Conservation (phyloP, 2,113 vertebrate species). For the Daboia siamensis region DNA sequence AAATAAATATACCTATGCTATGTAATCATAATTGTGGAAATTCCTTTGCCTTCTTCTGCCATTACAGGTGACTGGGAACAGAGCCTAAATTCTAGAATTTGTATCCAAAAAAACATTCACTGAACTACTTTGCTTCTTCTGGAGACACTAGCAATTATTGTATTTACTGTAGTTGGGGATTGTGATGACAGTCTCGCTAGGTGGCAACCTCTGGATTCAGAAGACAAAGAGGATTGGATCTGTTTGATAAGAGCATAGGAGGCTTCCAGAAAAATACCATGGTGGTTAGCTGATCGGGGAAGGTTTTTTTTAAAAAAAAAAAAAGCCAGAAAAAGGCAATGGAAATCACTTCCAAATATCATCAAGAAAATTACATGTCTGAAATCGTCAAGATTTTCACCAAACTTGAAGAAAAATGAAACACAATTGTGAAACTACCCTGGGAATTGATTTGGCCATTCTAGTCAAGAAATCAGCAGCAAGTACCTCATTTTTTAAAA, state of each 20-base stretch:
- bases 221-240: background rate
- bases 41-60: background rate
- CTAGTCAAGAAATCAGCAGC: background rate
- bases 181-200: background rate
- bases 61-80: background rate
- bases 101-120: background rate
- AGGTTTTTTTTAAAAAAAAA: background rate
- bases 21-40: background rate
- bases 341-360: background rate
- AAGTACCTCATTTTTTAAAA: no score
- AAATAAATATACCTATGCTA: background rate
- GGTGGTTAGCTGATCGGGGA: background rate
- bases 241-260: background rate
- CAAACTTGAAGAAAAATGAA: background rate
- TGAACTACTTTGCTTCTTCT: background rate
- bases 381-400: background rate
- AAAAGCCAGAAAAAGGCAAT: background rate
- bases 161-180: background rate
- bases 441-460: background rate
- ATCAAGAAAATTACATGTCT: background rate
- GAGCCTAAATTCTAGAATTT: background rate
- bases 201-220: background rate
- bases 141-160: background rate
- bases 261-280: background rate
- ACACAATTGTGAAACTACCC: background rate